Evolutionary conservation across 2,888 invertebrate genomes (phyloP), one percentile per base, ranked within the genome.

Genomic region (Atrina japonica): DNA sequence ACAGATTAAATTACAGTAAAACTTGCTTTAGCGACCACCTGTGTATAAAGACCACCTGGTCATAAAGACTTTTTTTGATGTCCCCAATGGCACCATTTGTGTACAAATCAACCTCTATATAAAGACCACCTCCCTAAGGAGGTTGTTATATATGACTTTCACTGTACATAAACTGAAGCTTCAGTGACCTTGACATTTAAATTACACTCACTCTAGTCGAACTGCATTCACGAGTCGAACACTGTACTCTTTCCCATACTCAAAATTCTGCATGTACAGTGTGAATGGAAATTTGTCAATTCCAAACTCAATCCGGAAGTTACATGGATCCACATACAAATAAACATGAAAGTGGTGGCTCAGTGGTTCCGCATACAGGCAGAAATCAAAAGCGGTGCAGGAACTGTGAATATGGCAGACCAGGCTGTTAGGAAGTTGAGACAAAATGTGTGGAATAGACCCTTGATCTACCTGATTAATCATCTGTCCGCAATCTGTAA

Each of bases 381-480:
- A 83, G 45, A 81, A 83, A 25, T 82, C 79, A 7, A 83, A 61
- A 3, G 81, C 83, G 0, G 82, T 78, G 52, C 83, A 84, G 64
- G 72, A 76, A 52, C 74, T 75, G 1, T 77, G 75, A 23, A 83
- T 55, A 40, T 78, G 72, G 56, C 83, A 82, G 14, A 21, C 25
- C 41, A 66, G 27, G 21, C 27, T 30, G 1, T 49, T 49, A 0
- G 49, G 53, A 0, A 66, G 58, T 9, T 25, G 7, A 18, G 63
- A 50, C 1, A 64, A 41, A 1, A 35, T 35, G 35, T 35, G 35
- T 35, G 55, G 21, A 7, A 14, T 18, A 16, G 30, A 21, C 21
- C 55, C 55, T 7, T 7, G 35, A 11, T 35, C 35, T 7, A 11
- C 6, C 35, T 35, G 35, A 11, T 5, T 35, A 11, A 35, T 35